phyloP scores from a whole-genome alignment of 2,888 invertebrate species.

The Trypoxylon attenuatum region DNA sequence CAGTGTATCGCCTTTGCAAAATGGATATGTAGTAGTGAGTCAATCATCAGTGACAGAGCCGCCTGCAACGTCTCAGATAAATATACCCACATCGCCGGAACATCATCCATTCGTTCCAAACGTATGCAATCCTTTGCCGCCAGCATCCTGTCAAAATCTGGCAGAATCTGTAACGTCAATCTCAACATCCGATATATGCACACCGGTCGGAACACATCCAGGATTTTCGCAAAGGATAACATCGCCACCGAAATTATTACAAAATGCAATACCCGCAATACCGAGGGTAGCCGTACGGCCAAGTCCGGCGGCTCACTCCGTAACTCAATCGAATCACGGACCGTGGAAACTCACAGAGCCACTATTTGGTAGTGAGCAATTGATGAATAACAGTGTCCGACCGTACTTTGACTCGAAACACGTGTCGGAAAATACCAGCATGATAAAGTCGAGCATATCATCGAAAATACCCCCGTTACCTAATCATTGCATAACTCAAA shows the following conservation, averaged over 20 bases:
- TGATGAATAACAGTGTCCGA: constrained; percentile 61
- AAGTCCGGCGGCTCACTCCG: constrained; percentile 62
- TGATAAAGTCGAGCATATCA: constrained; percentile 70
- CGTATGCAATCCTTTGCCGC: constrained; percentile 51
- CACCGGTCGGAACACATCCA: constrained; percentile 36
- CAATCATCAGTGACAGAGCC: constrained; percentile 56
- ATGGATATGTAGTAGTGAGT: constrained; percentile 67
- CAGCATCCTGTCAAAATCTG: constrained; percentile 46
- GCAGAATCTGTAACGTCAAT: constrained; percentile 51
- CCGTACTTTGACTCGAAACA: constrained; percentile 71
- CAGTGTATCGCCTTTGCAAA: not conserved
- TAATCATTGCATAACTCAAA: constrained; percentile 64
- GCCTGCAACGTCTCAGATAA: constrained; percentile 48
- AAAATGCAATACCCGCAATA: constrained; percentile 59
- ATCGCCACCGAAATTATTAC: constrained; percentile 49
- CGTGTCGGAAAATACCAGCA: constrained; percentile 70
- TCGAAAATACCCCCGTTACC: constrained; percentile 65
- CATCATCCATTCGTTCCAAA: constrained; percentile 49
- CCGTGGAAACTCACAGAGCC: constrained; percentile 66
- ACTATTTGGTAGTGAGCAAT: constrained; percentile 60
- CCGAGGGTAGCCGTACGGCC: constrained; percentile 70
- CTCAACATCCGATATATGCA: constrained; percentile 47
- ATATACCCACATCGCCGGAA: constrained; percentile 48
- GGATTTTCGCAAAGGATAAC: constrained; percentile 42
- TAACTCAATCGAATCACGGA: constrained; percentile 45